Evolutionary conservation across 2,797 vertebrate genomes (phyloP).

Genomic region (Okamejei kenojei): DNA sequence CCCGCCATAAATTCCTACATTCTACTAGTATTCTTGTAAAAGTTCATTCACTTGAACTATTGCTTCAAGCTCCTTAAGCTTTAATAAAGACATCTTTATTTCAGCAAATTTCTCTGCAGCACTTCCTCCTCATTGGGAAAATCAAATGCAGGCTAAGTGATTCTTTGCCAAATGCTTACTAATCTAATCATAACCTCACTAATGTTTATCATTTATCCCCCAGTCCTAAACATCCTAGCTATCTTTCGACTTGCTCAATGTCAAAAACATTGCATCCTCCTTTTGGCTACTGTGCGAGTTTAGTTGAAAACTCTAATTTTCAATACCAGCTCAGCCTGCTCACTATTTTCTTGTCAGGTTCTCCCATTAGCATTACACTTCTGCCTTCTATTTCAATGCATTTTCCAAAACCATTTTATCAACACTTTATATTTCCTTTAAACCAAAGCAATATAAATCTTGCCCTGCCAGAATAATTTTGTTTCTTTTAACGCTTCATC

Average conservation of each 20-base stretch:
- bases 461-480: neutral
- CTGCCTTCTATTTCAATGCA: neutral
- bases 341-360: neutral
- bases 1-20: too few relatives aligned
- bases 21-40: too few relatives aligned
- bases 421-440: neutral
- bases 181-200: neutral
- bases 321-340: neutral
- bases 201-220: neutral
- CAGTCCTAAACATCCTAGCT: neutral
- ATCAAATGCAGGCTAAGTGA: neutral
- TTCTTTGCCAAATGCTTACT: neutral
- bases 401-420: neutral
- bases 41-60: too few relatives aligned
- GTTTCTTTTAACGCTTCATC: neutral
- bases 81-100: neutral
- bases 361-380: too few relatives aligned
- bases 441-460: neutral
- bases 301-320: neutral
- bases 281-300: neutral
- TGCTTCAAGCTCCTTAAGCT: neutral
- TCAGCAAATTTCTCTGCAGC: neutral
- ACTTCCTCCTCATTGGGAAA: neutral
- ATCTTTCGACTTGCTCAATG: neutral
- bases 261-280: neutral